A percentile compares a stretch with the other conserved stretches of the same genome.
These are phyloP conservation scores for Drosophila ambigua DNA, from an alignment of 1,140 invertebrate genomes.

Conservation along the genomic window DNA sequence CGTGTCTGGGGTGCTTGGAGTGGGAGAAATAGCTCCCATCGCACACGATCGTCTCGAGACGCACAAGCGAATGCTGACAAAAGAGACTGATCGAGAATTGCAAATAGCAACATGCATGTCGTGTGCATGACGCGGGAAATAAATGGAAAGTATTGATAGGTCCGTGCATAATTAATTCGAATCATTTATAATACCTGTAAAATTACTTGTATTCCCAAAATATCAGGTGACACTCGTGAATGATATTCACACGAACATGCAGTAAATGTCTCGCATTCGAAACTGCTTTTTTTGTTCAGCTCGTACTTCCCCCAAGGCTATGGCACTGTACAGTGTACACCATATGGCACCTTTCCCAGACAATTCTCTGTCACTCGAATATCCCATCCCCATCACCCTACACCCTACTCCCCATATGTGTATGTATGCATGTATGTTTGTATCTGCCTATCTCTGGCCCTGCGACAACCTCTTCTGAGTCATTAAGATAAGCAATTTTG, in stretches of 20 bases:
- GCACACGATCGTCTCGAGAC: too few species aligned
- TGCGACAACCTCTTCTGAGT: conserved; percentile 51
- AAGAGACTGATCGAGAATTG: too few species aligned
- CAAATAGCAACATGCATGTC: too few species aligned
- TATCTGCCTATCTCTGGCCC: background rate
- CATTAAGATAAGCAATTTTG: conserved; percentile 76
- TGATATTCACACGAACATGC: conserved; percentile 29
- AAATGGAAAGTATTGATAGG: background rate
- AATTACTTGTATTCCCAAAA: conserved; percentile 10
- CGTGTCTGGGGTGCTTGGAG: too few species aligned
- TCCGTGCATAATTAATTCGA: background rate
- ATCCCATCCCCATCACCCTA: background rate
- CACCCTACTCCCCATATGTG: background rate
- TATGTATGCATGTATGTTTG: background rate
- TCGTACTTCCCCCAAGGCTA: conserved; percentile 35
- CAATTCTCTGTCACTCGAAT: conserved; percentile 28
- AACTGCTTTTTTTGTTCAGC: background rate
- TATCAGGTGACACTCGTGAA: conserved; percentile 37
- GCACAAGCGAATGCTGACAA: too few species aligned
- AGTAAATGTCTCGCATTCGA: conserved; percentile 39
- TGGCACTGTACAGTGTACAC: background rate
- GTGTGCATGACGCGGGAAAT: too few species aligned
- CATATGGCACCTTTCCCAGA: conserved; percentile 62
- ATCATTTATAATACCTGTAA: conserved; percentile 4
- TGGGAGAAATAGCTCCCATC: too few species aligned